Evolutionary conservation across 2,113 vertebrate species (phyloP), one percentile per base, ranked within the genome.

Genomic region (Phoxinus phoxinus): DNA sequence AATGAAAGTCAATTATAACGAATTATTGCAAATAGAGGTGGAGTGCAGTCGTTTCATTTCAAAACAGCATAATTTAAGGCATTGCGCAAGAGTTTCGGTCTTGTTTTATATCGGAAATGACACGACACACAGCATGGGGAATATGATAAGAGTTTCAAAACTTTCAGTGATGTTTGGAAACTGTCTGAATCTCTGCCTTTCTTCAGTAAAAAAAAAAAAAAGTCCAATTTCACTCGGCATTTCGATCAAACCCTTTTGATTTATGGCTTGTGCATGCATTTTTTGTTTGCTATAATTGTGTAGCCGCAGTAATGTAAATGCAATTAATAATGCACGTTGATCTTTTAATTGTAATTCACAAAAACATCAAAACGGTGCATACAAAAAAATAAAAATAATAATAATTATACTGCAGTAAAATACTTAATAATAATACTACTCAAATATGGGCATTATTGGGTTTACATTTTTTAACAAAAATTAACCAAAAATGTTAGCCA

Each of bases 1-100:
- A 92, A 87, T 88, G 87, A 92, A 92, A 91, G 87, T 89, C 86
- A 37, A 87, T 89, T 85, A 89, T 89, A 86, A 85, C 67, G 69
- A 87, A 83, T 85, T 77, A 90, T 84, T 90, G 84, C 78, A 88
- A 87, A 89, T 74, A 65, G 35, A 74, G 63, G 81, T 86, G 61
- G 58, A 81, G 67, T 74, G 86, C 63, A 78, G 25, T 25, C 79
- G 58, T 78, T 35, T 63, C 21, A 44, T 87, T 86, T 87, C 76
- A 86, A 48, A 88, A 83, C 51, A 12, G 51, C 48, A n/a, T 75
- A 53, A 72, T 48, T 83, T 65, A 46, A 13, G 17, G 13, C 32
- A 51, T 37, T 56, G 30, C 3, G 81, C 67, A 83, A 83, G 81
- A 53, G 81, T 51, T 72, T 83, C 44, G n/a, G 11, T 56, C 12